These are phyloP conservation scores for Onychostoma macrolepis DNA, from an alignment of 2,113 vertebrate species.

Conservation along the genomic window DNA sequence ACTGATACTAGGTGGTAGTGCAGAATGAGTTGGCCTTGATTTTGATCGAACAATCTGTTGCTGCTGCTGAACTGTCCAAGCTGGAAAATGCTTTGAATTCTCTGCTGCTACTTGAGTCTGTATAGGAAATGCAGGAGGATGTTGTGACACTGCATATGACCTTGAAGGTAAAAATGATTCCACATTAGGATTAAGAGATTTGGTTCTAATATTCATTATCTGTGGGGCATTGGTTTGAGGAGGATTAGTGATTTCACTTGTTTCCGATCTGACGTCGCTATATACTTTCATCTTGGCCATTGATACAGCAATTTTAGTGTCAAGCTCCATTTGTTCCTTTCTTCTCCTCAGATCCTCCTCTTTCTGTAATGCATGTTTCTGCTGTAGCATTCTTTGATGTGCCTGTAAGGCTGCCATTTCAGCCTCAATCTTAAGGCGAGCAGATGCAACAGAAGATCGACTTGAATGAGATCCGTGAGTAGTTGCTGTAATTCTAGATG, in stretches of 20 bases:
- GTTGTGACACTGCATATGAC: background rate
- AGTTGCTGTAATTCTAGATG: background rate
- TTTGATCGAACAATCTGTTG: background rate
- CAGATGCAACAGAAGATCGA: background rate
- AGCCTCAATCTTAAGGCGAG: no score
- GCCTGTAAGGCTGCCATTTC: no score
- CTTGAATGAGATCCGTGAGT: background rate
- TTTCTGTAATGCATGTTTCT: no score
- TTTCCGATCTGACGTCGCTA: background rate
- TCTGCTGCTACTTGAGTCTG: no score
- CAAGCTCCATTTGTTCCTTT: background rate
- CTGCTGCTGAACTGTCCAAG: background rate
- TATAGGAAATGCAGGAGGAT: background rate
- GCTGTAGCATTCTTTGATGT: no score
- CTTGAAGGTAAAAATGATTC: background rate
- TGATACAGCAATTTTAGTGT: background rate
- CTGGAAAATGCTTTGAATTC: no score
- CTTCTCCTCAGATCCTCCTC: no score
- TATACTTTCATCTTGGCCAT: background rate
- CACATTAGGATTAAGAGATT: background rate
- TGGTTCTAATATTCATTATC: background rate
- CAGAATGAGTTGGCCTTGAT: background rate
- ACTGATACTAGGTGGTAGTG: background rate
- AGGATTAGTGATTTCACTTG: background rate
- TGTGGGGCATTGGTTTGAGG: background rate